These are phyloP conservation scores for Dermochelys coriacea DNA, from an alignment of 2,797 vertebrate genomes.

Conservation along the genomic window DNA sequence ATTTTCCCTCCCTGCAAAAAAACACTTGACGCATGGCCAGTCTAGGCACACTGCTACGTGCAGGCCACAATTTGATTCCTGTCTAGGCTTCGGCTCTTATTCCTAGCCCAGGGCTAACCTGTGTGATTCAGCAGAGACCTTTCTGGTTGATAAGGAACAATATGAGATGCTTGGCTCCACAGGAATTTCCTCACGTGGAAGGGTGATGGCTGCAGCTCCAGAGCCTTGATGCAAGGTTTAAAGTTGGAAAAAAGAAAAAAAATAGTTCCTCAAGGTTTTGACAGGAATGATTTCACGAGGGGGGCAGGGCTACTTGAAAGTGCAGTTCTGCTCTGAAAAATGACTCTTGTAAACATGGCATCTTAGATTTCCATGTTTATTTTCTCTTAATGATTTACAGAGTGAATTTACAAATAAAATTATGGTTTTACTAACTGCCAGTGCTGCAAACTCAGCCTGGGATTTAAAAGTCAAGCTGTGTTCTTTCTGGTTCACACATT, in stretches of 20 bases:
- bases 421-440: background rate
- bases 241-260: background rate
- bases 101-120: background rate
- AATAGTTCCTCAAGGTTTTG: background rate
- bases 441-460: background rate
- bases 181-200: background rate
- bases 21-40: background rate
- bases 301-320: background rate
- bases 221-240: background rate
- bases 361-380: background rate
- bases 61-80: conserved; percentile 13
- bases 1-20: accelerated
- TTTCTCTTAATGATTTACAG: background rate
- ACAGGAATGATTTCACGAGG: background rate
- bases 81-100: conserved; percentile 12
- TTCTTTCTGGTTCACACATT: accelerated
- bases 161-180: background rate
- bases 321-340: background rate
- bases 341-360: background rate
- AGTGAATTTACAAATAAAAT: background rate
- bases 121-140: background rate
- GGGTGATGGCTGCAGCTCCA: background rate
- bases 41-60: background rate
- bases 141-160: conserved; percentile 2
- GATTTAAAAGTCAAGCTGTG: background rate